Conservation (phyloP, 2,113 vertebrate species). For the Mirza zaza region DNA sequence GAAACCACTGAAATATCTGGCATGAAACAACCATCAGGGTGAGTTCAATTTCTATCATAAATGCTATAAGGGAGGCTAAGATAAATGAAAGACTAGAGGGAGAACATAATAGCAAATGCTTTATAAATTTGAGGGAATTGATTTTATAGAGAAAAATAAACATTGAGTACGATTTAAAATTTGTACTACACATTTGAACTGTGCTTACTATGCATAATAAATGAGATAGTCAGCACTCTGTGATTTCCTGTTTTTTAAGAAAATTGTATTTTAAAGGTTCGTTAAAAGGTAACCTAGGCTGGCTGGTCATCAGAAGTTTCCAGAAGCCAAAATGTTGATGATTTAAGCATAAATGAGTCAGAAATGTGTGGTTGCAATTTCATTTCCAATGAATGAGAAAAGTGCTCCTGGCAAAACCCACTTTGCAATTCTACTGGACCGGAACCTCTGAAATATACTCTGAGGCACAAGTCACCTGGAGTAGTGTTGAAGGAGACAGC, state of each 20-base stretch:
- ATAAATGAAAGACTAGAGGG: not conserved
- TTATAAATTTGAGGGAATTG: not conserved
- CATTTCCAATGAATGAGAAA: slow-evolving; percentile 59
- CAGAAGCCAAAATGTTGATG: slow-evolving; percentile 64
- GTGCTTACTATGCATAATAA: slow-evolving; percentile 55
- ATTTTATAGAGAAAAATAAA: slow-evolving; percentile 23
- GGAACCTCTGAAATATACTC: slow-evolving; percentile 63
- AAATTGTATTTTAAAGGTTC: slow-evolving; percentile 60
- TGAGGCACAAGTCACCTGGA: slow-evolving; percentile 58
- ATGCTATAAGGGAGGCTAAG: not conserved
- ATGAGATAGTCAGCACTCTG: slow-evolving; percentile 52
- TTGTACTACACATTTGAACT: not conserved
- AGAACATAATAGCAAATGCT: slow-evolving; percentile 5
- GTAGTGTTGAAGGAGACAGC: slow-evolving; percentile 41
- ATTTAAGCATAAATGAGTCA: slow-evolving; percentile 65
- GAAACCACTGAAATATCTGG: not conserved
- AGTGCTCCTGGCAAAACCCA: slow-evolving; percentile 62
- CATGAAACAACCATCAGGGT: not conserved
- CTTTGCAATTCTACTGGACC: slow-evolving; percentile 72
- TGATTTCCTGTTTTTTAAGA: slow-evolving; percentile 35
- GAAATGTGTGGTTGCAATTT: slow-evolving; percentile 71
- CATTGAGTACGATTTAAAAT: slow-evolving; percentile 12
- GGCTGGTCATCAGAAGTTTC: slow-evolving; percentile 56
- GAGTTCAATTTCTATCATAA: slow-evolving; percentile 27
- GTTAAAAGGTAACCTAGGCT: slow-evolving; percentile 57